phyloP scores from a whole-genome alignment of 2,113 vertebrate genomes.

The Callionymus lyra region DNA sequence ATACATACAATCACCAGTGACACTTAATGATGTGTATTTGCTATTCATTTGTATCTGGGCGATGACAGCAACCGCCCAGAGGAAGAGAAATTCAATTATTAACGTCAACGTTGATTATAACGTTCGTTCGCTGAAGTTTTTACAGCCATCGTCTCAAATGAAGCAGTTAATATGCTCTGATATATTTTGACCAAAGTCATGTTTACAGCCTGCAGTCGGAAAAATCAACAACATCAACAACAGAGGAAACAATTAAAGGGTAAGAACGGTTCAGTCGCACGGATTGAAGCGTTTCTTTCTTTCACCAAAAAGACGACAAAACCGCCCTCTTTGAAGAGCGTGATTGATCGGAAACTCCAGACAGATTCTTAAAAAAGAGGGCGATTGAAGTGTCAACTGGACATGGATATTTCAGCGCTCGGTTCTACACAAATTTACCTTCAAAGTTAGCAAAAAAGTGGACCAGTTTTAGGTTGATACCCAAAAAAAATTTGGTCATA shows the following conservation, averaged over 20 bases:
- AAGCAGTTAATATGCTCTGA: constrained; percentile 15
- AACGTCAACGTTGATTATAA: constrained; percentile 21
- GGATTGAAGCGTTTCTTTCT: no score
- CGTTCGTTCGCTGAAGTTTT: constrained; percentile 29
- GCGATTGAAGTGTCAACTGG: constrained; percentile 10
- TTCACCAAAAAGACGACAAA: neutral
- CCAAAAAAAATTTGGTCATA: no score
- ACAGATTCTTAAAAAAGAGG: constrained; percentile 2
- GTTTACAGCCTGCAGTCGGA: constrained; percentile 13
- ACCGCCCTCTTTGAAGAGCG: neutral
- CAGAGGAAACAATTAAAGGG: no score
- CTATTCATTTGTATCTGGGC: no score
- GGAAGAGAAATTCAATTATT: constrained; percentile 13
- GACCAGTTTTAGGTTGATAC: no score
- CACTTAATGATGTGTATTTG: no score
- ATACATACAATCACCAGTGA: no score
- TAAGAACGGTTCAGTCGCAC: no score
- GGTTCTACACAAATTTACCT: no score
- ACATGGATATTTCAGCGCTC: constrained; percentile 16
- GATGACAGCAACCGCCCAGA: constrained; percentile 19
- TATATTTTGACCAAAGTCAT: constrained; percentile 15
- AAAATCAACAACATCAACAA: constrained; percentile 1
- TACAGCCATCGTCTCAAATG: constrained; percentile 26
- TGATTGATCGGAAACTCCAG: constrained; percentile 4
- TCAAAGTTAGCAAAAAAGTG: no score